Evolutionary conservation across 2,888 invertebrate species (phyloP), one percentile per base, ranked within the genome.

Genomic region (Graphium colonna): DNA sequence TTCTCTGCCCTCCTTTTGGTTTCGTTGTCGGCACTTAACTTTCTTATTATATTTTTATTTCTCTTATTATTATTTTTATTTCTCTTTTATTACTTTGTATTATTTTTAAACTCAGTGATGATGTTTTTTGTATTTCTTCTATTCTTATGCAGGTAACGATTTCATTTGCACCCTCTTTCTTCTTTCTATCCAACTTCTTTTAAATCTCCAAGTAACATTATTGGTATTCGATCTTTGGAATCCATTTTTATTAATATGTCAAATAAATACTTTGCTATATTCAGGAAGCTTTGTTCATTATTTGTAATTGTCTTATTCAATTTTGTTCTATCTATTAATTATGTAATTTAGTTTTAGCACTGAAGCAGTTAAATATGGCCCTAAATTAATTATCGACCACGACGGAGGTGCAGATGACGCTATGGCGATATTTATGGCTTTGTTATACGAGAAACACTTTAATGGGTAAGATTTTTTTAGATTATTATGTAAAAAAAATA

Each of bases 381-480:
- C 55, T 15, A 80, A 75, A 49, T 21, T 81, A 3, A 60, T 79
- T 0, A 78, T 82, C 39, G 81, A 85, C 51, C 78, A 83, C 1
- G 84, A 85, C 55, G 85, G 80, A 0, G 84, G 84, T 0, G 83
- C 81, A 0, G 84, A 86, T 31, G 85, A 86, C 51, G 82, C 84
- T 0, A 71, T 82, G 67, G 83, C 83, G 0, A 77, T 86, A 12
- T 75, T 81, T 9, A 64, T 82, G 56, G 73, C 77, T 1, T 57
- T 84, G 2, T 57, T 82, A 0, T 68, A 76, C 43, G 82, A 86
- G 46, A 72, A 73, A 61, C 66, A 81, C 45, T 78, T 78, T 21
- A 31, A 70, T 39, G 82, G 81, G 82, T 81, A 63, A 68, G 73
- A 21, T 16, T 43, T 15, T 21, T 21, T 21, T 21, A 21, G 2